Evolutionary conservation across 2,888 invertebrate species (phyloP).

Genomic region (Tenthredo livida): DNA sequence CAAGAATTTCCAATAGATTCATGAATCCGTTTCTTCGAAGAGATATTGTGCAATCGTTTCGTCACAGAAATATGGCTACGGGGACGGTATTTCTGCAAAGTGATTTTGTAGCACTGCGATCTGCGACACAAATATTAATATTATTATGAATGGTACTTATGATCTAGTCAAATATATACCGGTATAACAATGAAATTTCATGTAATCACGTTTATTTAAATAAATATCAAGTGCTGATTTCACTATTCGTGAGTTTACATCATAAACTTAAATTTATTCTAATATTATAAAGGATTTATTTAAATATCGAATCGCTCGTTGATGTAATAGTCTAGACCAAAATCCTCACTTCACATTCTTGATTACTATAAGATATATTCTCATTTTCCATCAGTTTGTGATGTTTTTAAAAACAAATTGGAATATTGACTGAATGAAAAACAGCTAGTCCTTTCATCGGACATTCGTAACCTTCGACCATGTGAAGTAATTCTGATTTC

Average conservation of each 20-base stretch:
- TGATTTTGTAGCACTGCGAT: neutral
- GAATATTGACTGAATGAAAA: neutral
- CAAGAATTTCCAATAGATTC: neutral
- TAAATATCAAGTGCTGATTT: conserved; percentile 34
- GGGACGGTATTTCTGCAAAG: neutral
- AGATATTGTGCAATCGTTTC: neutral
- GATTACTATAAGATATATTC: neutral
- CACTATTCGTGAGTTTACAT: neutral
- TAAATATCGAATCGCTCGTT: neutral
- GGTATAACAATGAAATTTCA: neutral
- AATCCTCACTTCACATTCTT: neutral
- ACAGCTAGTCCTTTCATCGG: neutral
- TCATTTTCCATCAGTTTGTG: neutral
- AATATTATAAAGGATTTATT: neutral
- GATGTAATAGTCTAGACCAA: neutral
- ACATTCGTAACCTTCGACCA: neutral
- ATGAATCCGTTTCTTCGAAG: neutral
- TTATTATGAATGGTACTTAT: conserved; percentile 4
- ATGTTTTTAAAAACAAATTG: neutral
- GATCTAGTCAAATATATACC: conserved; percentile 44
- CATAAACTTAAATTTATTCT: neutral
- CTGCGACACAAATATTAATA: neutral
- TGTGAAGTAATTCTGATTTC: neutral
- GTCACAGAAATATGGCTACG: neutral
- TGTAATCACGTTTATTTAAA: conserved; percentile 42